Evolutionary conservation across 2,888 invertebrate genomes (phyloP), one percentile per base, ranked within the genome.

Genomic region (Neelides folsomi): DNA sequence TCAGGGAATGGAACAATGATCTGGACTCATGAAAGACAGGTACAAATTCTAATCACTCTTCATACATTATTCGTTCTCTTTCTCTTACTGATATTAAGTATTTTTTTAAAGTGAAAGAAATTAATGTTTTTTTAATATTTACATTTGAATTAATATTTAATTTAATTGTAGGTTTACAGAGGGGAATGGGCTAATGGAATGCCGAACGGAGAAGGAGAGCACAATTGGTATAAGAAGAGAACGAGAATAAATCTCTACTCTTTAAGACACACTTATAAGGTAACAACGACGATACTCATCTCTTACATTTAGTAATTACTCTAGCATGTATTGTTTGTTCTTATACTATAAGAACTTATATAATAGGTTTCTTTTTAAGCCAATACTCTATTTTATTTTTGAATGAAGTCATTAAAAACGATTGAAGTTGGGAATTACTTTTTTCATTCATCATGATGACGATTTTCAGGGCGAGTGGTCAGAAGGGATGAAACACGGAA

Each of bases 1-100:
- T 49, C 47, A 44, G 64, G 62, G 1, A 51, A 47, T 16, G 64
- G 62, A 37, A 62, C 60, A 6, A 64, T 64, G 60, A 53, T 60
- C 13, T 64, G 62, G 62, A 49, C 55, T 1, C 51, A 52, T 8
- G 57, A 60, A 36, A 35, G 57, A 16, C 62, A 64, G 51, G 50
- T 54, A 39, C 10, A 27, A 27, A 3, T 27, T 27, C 27, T 5
- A 5, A 27, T 27, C 4, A 27, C 3, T 5, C 27, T 27, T 27
- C 27, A 27, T 5, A 5, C 7, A 27, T 5, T 27, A 27, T 27
- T 3, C 27, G 3, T 27, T 27, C 7, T 27, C 4, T 7, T 27
- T 27, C 7, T 27, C n/a, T n/a, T n/a, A n/a, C n/a, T n/a, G n/a
- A n/a, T n/a, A n/a, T n/a, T n/a, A n/a, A n/a, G n/a, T n/a, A n/a